These are phyloP conservation scores for Sylvia borin DNA, from an alignment of 2,797 vertebrate genomes.

Conservation along the genomic window DNA sequence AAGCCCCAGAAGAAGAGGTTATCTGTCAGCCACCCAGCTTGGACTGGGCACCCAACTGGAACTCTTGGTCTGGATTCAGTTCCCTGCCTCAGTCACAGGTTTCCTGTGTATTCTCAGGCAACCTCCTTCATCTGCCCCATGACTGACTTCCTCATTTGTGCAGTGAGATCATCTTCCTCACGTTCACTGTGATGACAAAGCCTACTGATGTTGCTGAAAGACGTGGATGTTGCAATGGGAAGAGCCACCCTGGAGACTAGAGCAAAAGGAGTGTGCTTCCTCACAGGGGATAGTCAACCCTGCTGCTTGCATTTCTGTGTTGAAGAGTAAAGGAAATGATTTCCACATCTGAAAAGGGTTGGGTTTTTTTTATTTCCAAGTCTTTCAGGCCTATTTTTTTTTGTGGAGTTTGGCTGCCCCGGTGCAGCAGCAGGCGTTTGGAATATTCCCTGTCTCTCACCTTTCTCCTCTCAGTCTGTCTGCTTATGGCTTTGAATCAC, in stretches of 20 bases:
- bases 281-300: background rate
- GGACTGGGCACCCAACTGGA: constrained; percentile 33
- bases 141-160: background rate
- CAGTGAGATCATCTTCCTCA: background rate
- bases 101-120: background rate
- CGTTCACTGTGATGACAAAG: background rate
- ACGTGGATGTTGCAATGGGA: accelerated
- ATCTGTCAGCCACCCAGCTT: background rate
- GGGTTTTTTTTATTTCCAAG: background rate
- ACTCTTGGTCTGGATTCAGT: constrained; percentile 46
- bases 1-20: background rate
- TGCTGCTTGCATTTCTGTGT: background rate
- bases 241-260: background rate
- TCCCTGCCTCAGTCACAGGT: constrained; percentile 6
- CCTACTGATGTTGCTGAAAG: background rate
- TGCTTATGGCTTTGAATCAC: background rate
- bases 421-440: background rate
- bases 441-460: constrained; percentile 34
- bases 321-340: background rate
- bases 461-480: constrained; percentile 23
- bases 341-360: background rate
- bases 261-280: background rate
- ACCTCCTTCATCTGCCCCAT: background rate
- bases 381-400: background rate
- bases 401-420: background rate